Evolutionary conservation across 2,797 vertebrate genomes (phyloP).

Genomic region (Falco cherrug): DNA sequence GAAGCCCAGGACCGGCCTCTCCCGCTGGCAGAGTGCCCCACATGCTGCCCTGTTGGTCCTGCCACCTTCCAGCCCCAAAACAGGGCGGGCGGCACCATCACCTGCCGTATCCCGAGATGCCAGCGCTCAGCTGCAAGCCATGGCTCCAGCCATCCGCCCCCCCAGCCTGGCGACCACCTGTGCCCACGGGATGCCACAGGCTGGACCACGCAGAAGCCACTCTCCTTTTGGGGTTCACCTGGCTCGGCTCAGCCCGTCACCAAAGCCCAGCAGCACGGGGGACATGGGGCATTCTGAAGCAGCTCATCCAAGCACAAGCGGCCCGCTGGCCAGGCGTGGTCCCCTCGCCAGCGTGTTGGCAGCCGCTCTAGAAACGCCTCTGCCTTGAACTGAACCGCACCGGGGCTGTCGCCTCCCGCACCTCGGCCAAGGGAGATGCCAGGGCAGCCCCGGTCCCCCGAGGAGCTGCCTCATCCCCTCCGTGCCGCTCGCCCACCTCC

Average conservation of each 20-base stretch:
- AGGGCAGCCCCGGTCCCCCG: background rate
- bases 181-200: background rate
- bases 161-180: background rate
- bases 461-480: background rate
- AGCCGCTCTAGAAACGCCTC: background rate
- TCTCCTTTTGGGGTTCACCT: background rate
- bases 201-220: background rate
- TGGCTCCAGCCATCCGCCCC: too few species aligned
- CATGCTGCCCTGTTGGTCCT: background rate
- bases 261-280: background rate
- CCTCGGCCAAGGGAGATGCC: background rate
- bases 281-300: background rate
- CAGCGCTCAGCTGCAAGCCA: background rate
- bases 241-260: rapidly evolving
- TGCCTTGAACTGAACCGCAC: background rate
- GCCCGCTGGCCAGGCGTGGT: rapidly evolving
- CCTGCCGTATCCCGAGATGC: background rate
- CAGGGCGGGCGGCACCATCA: rapidly evolving
- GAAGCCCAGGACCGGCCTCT: background rate
- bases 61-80: background rate
- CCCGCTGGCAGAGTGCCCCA: rapidly evolving
- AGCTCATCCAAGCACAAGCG: background rate
- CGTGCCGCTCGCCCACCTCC: rapidly evolving
- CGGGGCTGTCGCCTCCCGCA: background rate
- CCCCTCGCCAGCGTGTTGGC: background rate